Conservation (phyloP, 2,113 vertebrate species). For the Tinamus guttatus region DNA sequence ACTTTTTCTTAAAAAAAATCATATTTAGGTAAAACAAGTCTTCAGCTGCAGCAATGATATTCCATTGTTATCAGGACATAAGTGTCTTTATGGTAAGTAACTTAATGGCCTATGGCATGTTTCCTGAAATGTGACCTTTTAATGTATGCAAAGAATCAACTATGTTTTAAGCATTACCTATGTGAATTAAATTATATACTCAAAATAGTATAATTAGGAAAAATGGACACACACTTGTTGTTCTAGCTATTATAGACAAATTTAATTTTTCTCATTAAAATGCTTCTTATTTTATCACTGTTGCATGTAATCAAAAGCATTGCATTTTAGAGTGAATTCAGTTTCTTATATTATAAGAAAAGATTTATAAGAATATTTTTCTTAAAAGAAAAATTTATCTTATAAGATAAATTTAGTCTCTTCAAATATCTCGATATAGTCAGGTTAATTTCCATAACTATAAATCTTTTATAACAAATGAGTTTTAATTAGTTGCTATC, state of each 20-base stretch:
- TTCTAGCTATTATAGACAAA: background rate
- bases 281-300: background rate
- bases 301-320: background rate
- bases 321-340: conserved; percentile 28
- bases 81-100: background rate
- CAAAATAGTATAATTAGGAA: background rate
- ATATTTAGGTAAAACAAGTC: background rate
- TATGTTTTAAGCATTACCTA: background rate
- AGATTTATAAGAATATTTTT: no score
- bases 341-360: conserved; percentile 56
- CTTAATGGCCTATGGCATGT: background rate
- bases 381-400: no score
- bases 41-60: background rate
- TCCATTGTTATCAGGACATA: background rate
- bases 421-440: conserved; percentile 53
- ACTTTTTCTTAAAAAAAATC: background rate
- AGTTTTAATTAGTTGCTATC: conserved; percentile 64
- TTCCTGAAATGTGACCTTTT: background rate
- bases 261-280: conserved; percentile 32
- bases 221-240: background rate
- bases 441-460: conserved; percentile 60
- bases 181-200: background rate
- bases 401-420: conserved; percentile 30
- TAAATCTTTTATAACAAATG: conserved; percentile 58
- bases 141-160: background rate